Conservation (phyloP, 2,888 invertebrate species). For the Halictus quadricinctus region DNA sequence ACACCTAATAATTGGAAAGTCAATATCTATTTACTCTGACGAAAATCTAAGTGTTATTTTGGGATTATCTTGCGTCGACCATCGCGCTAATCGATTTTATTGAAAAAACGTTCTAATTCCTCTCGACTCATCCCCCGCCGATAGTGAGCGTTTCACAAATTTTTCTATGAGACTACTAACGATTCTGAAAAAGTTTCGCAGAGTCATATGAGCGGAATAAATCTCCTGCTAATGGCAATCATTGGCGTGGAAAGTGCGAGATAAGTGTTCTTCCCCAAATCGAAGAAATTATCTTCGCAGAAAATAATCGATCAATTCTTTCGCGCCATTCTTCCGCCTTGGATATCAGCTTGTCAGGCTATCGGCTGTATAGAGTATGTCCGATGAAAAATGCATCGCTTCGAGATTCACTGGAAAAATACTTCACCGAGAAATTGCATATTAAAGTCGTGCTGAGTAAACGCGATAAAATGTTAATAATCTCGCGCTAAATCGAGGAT, state of each 20-base stretch:
- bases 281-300: constrained; percentile 37
- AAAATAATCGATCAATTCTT: constrained; percentile 53
- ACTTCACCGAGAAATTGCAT: neutral
- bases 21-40: too few species aligned
- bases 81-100: neutral
- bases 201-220: constrained; percentile 12
- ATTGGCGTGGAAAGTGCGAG: constrained; percentile 43
- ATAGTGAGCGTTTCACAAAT: constrained; percentile 7
- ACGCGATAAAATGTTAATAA: neutral
- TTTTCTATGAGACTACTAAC: constrained; percentile 15
- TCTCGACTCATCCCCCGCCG: neutral
- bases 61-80: neutral
- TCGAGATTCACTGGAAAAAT: neutral
- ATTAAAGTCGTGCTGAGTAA: neutral
- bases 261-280: constrained; percentile 52
- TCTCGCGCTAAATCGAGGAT: neutral
- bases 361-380: constrained; percentile 6
- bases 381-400: neutral
- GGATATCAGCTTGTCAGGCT: constrained; percentile 21
- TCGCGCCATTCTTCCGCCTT: constrained; percentile 35
- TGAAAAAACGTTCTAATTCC: neutral
- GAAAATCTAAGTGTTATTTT: neutral
- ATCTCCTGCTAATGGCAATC: constrained; percentile 29
- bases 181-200: constrained; percentile 16
- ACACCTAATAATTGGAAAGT: too few species aligned